Base-by-base conservation (phyloP, 1,140 invertebrate species). In the Neoseiulus cucumeris region DNA sequence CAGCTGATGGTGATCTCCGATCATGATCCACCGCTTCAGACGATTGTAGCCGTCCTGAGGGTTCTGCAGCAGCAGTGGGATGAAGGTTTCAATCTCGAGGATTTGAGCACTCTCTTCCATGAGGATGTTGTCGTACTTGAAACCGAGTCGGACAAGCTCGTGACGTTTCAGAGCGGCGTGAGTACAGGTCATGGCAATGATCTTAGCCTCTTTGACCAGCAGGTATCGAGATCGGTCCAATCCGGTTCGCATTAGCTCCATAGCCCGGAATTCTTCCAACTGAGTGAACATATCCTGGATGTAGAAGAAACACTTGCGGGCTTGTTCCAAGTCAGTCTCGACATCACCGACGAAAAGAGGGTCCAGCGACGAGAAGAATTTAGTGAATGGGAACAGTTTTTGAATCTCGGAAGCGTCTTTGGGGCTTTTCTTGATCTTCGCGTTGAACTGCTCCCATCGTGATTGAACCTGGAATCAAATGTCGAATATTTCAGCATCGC, bases 71-170 rank as follows among this genome's bases (percentile, higher is more conserved):
- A 99, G 78, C 7, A 99, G 78, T 0, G 96, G 96, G 73, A 99
- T 98, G 73, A 99, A 99, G 0, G 96, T 99, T 79, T 99, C 96
- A 66, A 99, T 98, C 79, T 99, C 96, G 20, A 99, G 78, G 71
- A 99, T 99, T 78, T 99, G 95, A 0, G 94, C 96, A 0, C 93
- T 84, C 78, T 99, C 96, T 79, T 99, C 96, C 94, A 99, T 99
- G 0, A 99, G 76, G 65, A 98, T 98, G 74, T 98, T 98, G 74
- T 98, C 95, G 77, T 97, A 98, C 74, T 94, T 91, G 73, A 93
- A 95, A 66, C 86, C 91, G 72, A 95, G 83, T 72, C 95, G 87
- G 0, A 98, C 94, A 0, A 99, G 79, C 75, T 99, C 96, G 66
- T 90, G 85, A 42, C 96, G 81, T 74, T 97, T 98, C 0, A 99